Percentiles rank a stretch among this genome's conserved stretches.
Evolutionary conservation across 2,888 invertebrate genomes (phyloP).

Genomic region (Kryphioiulus occultus): DNA sequence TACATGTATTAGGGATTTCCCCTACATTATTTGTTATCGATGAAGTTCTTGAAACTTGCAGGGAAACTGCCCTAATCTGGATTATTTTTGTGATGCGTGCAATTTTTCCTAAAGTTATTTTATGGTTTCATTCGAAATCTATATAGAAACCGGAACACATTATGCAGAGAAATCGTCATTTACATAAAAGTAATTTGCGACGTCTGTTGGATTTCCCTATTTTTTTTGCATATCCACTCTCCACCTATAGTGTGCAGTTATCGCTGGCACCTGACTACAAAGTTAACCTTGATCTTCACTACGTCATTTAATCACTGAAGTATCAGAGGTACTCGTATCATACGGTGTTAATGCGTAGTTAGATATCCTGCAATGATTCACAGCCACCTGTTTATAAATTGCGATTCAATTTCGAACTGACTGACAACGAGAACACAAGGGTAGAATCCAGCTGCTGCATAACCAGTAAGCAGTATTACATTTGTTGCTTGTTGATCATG

Average conservation of each 20-base stretch:
- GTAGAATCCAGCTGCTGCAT: not conserved
- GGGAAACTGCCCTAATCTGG: not conserved
- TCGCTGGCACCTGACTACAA: not conserved
- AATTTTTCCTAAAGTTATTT: too few relatives aligned
- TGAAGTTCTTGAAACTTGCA: not conserved
- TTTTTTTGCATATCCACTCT: not conserved
- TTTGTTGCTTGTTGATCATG: not conserved
- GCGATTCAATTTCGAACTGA: not conserved
- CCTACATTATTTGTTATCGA: not conserved
- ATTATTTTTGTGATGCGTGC: not conserved
- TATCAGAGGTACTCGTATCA: not conserved
- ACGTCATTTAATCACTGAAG: not conserved
- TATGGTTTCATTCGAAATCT: not conserved
- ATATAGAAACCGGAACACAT: not conserved
- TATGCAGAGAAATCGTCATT: not conserved
- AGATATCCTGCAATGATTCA: not conserved
- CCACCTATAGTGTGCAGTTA: not conserved
- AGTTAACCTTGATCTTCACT: slow-evolving; percentile 2
- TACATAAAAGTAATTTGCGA: not conserved
- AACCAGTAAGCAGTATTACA: not conserved
- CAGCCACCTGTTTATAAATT: not conserved
- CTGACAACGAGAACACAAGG: not conserved
- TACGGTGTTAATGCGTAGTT: not conserved
- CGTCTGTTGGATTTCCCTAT: not conserved
- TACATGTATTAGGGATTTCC: not conserved